A percentile compares a stretch with the other conserved stretches of the same genome.
These are phyloP conservation scores for Vulpes vulpes DNA, from an alignment of 2,113 vertebrate genomes.

Conservation along the genomic window DNA sequence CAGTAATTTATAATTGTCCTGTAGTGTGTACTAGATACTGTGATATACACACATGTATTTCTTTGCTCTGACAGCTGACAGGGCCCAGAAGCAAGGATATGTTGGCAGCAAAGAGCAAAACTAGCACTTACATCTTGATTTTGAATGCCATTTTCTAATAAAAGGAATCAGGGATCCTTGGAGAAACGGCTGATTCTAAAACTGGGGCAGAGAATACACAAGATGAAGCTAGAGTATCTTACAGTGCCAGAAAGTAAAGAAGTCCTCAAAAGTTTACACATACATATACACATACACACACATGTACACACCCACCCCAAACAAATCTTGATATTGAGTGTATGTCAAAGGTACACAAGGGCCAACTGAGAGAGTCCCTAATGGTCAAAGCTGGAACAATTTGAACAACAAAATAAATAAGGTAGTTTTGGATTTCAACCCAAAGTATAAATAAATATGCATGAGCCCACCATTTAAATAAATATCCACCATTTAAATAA, in stretches of 20 bases:
- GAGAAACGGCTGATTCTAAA: neutral
- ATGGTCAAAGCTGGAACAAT: neutral
- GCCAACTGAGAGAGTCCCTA: neutral
- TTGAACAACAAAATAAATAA: neutral
- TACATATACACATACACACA: neutral
- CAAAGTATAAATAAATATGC: neutral
- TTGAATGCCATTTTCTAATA: neutral
- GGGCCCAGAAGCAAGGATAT: neutral
- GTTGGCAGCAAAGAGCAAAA: neutral
- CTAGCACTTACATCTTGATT: neutral
- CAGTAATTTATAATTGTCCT: neutral
- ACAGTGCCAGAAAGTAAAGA: neutral
- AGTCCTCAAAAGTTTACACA: neutral
- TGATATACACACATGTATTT: neutral
- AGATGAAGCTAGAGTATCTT: neutral
- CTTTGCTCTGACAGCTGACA: neutral
- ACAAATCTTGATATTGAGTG: neutral
- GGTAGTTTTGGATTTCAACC: neutral
- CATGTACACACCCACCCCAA: neutral
- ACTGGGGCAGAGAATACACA: neutral
- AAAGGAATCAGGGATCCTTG: neutral
- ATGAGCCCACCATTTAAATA: neutral
- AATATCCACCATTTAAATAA: neutral
- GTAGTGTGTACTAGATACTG: neutral
- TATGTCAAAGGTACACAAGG: neutral